phyloP scores from a whole-genome alignment of 2,797 vertebrate genomes.

The Propithecus deckenii region DNA sequence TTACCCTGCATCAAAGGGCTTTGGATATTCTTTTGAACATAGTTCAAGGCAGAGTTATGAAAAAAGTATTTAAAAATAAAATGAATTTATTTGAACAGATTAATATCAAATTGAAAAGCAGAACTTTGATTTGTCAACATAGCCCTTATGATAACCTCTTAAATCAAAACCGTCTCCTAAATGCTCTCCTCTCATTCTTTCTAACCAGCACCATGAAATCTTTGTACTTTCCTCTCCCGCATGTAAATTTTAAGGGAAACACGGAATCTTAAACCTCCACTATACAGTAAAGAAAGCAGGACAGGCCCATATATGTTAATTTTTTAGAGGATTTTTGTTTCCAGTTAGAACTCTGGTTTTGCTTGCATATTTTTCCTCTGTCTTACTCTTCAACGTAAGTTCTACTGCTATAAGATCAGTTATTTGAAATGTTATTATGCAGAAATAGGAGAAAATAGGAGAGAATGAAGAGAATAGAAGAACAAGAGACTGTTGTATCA shows the following conservation, averaged over 20 bases:
- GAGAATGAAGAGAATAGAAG: neutral
- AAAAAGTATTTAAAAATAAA: neutral
- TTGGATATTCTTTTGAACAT: neutral
- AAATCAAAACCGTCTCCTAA: neutral
- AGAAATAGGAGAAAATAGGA: neutral
- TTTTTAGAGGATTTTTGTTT: neutral
- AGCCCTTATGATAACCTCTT: neutral
- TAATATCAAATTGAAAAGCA: neutral
- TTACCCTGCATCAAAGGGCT: neutral
- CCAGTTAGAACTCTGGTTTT: neutral
- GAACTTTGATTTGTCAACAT: neutral
- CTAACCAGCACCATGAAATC: accelerated
- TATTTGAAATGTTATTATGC: neutral
- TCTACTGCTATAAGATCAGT: neutral
- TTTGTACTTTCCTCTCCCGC: neutral
- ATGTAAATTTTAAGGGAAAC: neutral
- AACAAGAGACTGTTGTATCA: neutral
- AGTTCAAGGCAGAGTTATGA: neutral
- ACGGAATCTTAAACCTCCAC: neutral
- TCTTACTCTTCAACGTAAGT: neutral
- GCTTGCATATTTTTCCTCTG: neutral
- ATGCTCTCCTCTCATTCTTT: neutral
- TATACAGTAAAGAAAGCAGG: neutral
- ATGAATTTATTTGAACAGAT: neutral
- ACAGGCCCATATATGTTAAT: neutral